Conservation (phyloP, 1,140 invertebrate genomes). For the Drosophila insularis region DNA sequence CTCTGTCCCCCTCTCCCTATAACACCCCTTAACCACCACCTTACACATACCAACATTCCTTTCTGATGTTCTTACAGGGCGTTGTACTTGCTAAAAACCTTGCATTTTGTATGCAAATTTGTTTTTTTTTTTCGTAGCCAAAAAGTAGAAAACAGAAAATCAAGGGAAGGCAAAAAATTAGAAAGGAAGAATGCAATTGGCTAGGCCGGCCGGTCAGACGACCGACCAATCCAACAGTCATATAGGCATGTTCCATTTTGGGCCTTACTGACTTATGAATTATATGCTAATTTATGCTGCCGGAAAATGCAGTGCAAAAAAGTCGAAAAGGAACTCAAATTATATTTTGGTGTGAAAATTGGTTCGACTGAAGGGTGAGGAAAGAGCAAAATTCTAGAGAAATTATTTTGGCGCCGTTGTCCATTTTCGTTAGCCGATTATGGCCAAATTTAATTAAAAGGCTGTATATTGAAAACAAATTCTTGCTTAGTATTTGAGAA, state of each 20-base stretch:
- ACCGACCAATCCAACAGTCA: not conserved
- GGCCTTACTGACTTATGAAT: conserved; percentile 56
- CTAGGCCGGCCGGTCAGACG: not conserved
- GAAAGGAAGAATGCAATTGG: conserved; percentile 20
- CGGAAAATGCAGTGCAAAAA: conserved; percentile 52
- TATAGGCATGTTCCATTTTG: not conserved
- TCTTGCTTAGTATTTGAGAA: too few species aligned
- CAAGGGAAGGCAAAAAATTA: not conserved
- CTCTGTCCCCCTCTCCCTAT: not conserved
- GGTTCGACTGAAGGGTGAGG: too few species aligned
- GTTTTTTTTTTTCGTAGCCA: conserved; percentile 26
- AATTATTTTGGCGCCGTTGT: not conserved
- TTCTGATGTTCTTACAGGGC: conserved; percentile 24
- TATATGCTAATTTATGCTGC: conserved; percentile 70
- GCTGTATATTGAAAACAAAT: too few species aligned
- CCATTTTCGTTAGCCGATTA: not conserved
- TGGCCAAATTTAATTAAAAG: not conserved
- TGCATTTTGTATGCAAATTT: conserved; percentile 72
- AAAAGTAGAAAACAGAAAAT: conserved; percentile 39
- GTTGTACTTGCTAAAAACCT: conserved; percentile 32
- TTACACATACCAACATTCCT: conserved; percentile 18
- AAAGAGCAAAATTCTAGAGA: not conserved
- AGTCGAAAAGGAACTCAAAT: conserved; percentile 38
- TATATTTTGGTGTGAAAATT: conserved; percentile 31
- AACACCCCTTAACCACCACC: not conserved